Base-by-base conservation (phyloP, 2,888 invertebrate genomes). In the Cheilosia grossa region DNA sequence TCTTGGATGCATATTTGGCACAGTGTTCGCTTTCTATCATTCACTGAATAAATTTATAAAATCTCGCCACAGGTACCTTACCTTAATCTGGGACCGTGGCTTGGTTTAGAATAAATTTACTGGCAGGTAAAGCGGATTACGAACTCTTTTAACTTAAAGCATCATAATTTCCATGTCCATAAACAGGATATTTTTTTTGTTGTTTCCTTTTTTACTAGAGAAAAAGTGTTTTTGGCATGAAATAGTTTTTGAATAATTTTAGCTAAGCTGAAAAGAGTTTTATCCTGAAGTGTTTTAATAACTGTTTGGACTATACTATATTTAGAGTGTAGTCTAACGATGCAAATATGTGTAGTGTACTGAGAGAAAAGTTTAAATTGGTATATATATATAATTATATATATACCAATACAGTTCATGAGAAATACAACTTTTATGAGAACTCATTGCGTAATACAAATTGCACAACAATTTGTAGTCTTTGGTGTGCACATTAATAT, bases 71-170 rank as follows among this genome's bases (percentile, higher is more conserved):
- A 75, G 44, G 44, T 69, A 63, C 47, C 63, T 75, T 47, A 69
- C 51, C 75, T 81, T 44, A 70, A 75, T 42, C 63, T 44, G 56
- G 24, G n/a, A 49, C 75, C 67, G 4, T 15, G 51, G 56, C 63
- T 15, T 40, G 33, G 53, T 42, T 75, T 56, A 33, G 69, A 49
- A 81, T 81, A 69, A 21, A 81, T 75, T 81, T 75, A n/a, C 42
- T 49, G 42, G 33, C 49, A 37, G 10, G 17, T 33, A 63, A 74
- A 69, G 51, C 67, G 33, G 56, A 56, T 81, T 74, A 73, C 54
- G 30, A 30, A 73, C 67, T 69, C 40, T 56, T 70, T 17, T 17
- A 59, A 53, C 27, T 70, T 17, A 21, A 61, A 53, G 33, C 61
- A 54, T 69, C 59, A 77, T 54, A 69, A 69, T 67, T 70, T 63